A percentile compares a stretch with the other conserved stretches of the same genome.
phyloP scores from a whole-genome alignment of 2,113 vertebrate genomes.

The Chionis minor region DNA sequence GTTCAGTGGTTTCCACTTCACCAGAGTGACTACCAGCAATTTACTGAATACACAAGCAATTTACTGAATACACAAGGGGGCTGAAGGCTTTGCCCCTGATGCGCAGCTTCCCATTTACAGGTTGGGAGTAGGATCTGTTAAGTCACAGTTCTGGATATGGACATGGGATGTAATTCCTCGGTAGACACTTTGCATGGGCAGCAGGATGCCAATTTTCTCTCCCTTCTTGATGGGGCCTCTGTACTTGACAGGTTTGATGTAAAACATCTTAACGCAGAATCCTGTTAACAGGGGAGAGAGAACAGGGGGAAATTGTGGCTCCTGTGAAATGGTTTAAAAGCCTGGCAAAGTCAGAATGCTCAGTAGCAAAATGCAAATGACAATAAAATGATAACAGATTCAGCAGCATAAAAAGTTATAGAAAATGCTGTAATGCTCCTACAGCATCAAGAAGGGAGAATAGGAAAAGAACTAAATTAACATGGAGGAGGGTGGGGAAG shows the following conservation, averaged over 20 bases:
- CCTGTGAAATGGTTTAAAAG: not conserved
- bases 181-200: slow-evolving; percentile 70
- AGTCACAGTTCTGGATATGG: slow-evolving; percentile 73
- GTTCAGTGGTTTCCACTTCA: not conserved
- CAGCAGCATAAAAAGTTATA: not conserved
- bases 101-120: not conserved
- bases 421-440: not conserved
- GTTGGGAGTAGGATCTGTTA: slow-evolving; percentile 55
- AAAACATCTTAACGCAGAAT: slow-evolving; percentile 73
- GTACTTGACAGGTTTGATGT: slow-evolving; percentile 59
- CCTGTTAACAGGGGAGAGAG: not conserved
- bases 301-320: not conserved
- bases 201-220: slow-evolving; percentile 55
- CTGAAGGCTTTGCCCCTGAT: not conserved
- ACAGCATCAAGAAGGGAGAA: not conserved
- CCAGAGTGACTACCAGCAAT: not conserved
- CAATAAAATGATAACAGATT: not conserved
- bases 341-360: not conserved
- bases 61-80: not conserved
- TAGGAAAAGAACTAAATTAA: not conserved
- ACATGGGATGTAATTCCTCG: slow-evolving; percentile 65
- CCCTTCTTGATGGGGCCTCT: slow-evolving; percentile 60
- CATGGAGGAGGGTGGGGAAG: not conserved
- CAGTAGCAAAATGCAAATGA: not conserved
- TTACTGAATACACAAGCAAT: not conserved